phyloP scores from a whole-genome alignment of 2,888 invertebrate species.

The Dexiosoma caninum region DNA sequence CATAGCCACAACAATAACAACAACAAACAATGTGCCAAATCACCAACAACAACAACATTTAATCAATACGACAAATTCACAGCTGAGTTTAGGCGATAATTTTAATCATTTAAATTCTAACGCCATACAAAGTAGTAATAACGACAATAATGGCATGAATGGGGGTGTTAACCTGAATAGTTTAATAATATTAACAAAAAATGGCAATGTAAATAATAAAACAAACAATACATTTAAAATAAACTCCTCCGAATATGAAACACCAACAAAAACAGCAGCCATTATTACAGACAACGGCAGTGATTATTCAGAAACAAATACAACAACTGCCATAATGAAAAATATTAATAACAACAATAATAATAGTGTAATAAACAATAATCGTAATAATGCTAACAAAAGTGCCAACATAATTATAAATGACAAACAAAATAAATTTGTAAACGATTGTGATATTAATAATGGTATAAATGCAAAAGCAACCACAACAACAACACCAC shows the following conservation, averaged over 20 bases:
- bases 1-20: not conserved
- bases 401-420: slow-evolving; percentile 52
- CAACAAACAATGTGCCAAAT: slow-evolving; percentile 25
- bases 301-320: slow-evolving; percentile 1
- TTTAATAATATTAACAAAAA: slow-evolving; percentile 32
- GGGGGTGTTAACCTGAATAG: slow-evolving; percentile 39
- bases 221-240: slow-evolving; percentile 38
- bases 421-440: slow-evolving; percentile 25
- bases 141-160: slow-evolving; percentile 12
- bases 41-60: slow-evolving; percentile 23
- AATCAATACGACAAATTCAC: slow-evolving; percentile 44
- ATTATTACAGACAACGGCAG: slow-evolving; percentile 49
- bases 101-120: slow-evolving; percentile 23
- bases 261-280: slow-evolving; percentile 45
- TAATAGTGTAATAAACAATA: slow-evolving; percentile 44
- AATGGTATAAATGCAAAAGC: slow-evolving; percentile 12
- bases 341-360: slow-evolving; percentile 35
- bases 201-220: slow-evolving; percentile 52
- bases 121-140: slow-evolving; percentile 29
- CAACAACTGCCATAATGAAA: slow-evolving; percentile 17
- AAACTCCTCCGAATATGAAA: slow-evolving; percentile 57
- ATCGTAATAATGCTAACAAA: slow-evolving; percentile 49
- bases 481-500: slow-evolving; percentile 35
- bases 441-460: slow-evolving; percentile 55
- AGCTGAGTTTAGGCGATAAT: slow-evolving; percentile 1